These are phyloP conservation scores for Trochalopteron elliotii DNA, from an alignment of 2,113 vertebrate species.

Conservation along the genomic window DNA sequence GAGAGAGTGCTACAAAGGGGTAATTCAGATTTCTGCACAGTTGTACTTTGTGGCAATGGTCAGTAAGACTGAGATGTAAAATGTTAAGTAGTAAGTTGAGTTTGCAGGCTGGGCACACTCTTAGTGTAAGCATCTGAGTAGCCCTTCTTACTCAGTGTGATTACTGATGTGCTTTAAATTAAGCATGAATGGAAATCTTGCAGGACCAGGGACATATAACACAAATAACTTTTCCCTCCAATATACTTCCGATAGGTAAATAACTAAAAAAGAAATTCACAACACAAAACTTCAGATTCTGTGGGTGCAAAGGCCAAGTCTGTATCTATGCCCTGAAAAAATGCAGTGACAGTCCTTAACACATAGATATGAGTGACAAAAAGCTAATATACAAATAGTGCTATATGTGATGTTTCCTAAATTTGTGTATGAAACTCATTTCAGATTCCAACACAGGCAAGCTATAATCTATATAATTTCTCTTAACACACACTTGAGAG, in stretches of 20 bases:
- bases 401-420: not conserved
- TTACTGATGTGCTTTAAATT: not conserved
- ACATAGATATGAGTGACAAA: not conserved
- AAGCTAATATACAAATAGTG: constrained; percentile 14
- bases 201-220: not conserved
- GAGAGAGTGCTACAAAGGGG: not conserved
- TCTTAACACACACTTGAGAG: not conserved
- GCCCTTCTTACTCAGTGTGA: not conserved
- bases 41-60: not conserved
- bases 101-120: not conserved
- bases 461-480: not conserved
- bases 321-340: not conserved
- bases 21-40: constrained; percentile 8
- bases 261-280: not conserved
- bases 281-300: not conserved
- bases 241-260: not conserved
- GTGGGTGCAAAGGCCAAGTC: not conserved
- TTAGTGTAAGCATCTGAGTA: not conserved
- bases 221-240: not conserved
- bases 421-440: not conserved
- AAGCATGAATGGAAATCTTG: not conserved
- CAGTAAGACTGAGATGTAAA: not conserved
- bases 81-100: not conserved
- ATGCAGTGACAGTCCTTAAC: not conserved
- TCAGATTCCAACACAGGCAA: not conserved